Base-by-base conservation (phyloP, 2,797 vertebrate genomes). In the Scleropages formosus region DNA sequence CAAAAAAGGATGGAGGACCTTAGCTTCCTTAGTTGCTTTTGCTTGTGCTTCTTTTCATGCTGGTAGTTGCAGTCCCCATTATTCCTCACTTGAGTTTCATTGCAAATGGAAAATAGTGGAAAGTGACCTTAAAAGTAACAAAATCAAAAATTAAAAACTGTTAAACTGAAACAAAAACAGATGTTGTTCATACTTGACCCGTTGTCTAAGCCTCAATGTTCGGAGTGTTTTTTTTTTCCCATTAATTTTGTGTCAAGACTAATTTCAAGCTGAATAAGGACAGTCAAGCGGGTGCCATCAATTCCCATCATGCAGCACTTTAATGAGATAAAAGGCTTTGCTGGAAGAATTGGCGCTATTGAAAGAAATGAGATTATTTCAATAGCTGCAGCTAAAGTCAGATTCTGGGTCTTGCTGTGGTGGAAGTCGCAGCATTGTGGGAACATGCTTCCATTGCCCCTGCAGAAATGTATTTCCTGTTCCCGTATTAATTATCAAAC, bases 271-370 rank as follows among this genome's bases (percentile, higher is more conserved):
- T 78, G 81, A 85, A 89, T 87, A 86, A 92, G 92, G 90, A 88
- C 92, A 91, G 89, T 92, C 91, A 90, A 92, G 91, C 92, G 88
- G 85, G 86, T 86, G 89, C 88, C 88, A 91, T 90, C 85, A 77
- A 87, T 89, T 90, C 90, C 88, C 88, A 87, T 90, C 86, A 79
- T 78, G 80, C 81, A 86, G 82, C 83, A 78, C 76, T 86, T 89
- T 89, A 89, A 91, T 87, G 87, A 92, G 90, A 92, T 92, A 92
- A 93, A 91, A 90, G 86, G 91, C 89, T 92, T 92, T 90, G 88
- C 87, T 88, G 79, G 82, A 88, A 91, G 91, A 91, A 93, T 92
- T 90, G 89, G 86, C 80, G 78, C 86, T 84, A 86, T 85, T 86
- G 85, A 87, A 82, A 81, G 84, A 82, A 84, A 86, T 83, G 79